Evolutionary conservation across 2,113 vertebrate genomes (phyloP).

Genomic region (Pimephales promelas): DNA sequence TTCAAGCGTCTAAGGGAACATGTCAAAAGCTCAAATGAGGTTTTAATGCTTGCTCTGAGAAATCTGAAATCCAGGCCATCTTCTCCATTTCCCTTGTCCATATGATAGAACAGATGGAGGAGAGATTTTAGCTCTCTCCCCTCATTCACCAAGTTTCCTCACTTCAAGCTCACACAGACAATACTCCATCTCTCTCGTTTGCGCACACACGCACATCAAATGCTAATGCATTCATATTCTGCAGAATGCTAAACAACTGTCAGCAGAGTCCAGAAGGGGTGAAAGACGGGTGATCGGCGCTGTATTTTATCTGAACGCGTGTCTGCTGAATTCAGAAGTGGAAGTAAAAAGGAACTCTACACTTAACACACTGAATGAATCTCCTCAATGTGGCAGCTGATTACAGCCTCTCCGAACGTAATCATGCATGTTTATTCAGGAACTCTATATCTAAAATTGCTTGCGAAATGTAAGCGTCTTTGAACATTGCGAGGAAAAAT

Average conservation of each 20-base stretch:
- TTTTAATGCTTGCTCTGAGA: slow-evolving; percentile 41
- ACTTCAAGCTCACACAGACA: slow-evolving; percentile 20
- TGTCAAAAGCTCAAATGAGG: slow-evolving; percentile 32
- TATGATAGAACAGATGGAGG: slow-evolving; percentile 59
- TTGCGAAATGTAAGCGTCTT: background rate
- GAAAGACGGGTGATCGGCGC: background rate
- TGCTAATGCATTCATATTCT: slow-evolving; percentile 42
- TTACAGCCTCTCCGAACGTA: background rate
- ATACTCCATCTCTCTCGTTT: background rate
- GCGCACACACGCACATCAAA: background rate
- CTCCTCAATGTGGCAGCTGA: background rate
- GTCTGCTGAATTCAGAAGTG: slow-evolving; percentile 2
- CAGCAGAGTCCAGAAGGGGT: slow-evolving; percentile 2
- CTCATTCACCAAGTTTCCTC: slow-evolving; percentile 25
- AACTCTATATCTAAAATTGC: background rate
- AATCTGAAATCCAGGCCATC: slow-evolving; percentile 35
- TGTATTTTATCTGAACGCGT: background rate
- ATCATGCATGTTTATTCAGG: background rate
- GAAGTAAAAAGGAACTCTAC: background rate
- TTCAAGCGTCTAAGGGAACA: slow-evolving; percentile 33
- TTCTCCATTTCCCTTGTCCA: slow-evolving; percentile 41
- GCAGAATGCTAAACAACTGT: slow-evolving; percentile 23
- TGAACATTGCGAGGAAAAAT: background rate
- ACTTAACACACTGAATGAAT: background rate
- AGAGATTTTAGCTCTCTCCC: slow-evolving; percentile 33